phyloP scores from a whole-genome alignment of 2,113 vertebrate genomes.

The Marcusenius ussheri region DNA sequence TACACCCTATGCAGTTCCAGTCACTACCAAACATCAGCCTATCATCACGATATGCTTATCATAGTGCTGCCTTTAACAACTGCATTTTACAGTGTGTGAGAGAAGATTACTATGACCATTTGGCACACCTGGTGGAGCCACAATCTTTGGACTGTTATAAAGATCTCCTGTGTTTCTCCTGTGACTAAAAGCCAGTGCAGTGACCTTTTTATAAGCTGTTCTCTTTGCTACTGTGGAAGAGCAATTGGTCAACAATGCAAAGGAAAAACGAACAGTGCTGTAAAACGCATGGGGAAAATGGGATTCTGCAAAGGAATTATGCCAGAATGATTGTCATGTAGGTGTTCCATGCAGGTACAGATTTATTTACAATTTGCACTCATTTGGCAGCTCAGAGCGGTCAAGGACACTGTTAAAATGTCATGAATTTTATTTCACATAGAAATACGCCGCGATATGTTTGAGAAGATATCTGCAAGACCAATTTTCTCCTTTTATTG shows the following conservation, averaged over 20 bases:
- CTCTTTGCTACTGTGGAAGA: conserved; percentile 14
- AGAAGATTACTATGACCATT: neutral
- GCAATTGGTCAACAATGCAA: conserved; percentile 39
- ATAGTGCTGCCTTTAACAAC: neutral
- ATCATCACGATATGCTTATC: neutral
- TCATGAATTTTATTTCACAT: neutral
- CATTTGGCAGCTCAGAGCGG: neutral
- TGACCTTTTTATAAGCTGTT: conserved; percentile 41
- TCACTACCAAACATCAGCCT: neutral
- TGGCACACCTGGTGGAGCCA: neutral
- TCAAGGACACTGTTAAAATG: conserved; percentile 1
- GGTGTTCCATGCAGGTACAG: neutral
- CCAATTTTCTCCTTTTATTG: conserved; percentile 10
- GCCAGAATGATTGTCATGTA: neutral
- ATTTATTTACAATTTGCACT: neutral
- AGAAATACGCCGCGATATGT: neutral
- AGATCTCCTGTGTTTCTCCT: conserved; percentile 38
- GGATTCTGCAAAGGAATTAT: neutral
- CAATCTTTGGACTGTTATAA: conserved; percentile 35
- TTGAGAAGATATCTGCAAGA: neutral
- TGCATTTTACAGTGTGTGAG: neutral
- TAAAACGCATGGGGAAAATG: neutral
- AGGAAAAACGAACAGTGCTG: neutral
- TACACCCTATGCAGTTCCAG: neutral
- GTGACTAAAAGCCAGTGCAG: conserved; percentile 42